These are phyloP conservation scores for Dicrurus megarhynchus DNA, from an alignment of 2,113 vertebrate species.

Conservation along the genomic window DNA sequence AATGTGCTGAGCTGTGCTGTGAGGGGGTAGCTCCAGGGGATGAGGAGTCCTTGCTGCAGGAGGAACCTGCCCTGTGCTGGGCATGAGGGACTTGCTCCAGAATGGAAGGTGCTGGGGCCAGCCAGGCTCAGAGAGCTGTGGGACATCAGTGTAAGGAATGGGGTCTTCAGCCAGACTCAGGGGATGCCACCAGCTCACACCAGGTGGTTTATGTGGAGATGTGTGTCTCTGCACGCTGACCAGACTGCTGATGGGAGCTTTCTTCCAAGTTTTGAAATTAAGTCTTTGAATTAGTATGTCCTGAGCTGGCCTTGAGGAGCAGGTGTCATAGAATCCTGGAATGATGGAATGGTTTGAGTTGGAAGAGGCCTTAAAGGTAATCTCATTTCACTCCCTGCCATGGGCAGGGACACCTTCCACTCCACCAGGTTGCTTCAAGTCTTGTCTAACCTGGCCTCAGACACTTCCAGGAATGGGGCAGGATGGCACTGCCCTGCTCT, in stretches of 20 bases:
- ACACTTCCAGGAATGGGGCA: not conserved
- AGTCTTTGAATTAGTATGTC: not conserved
- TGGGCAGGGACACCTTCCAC: not conserved
- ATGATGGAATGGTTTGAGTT: not conserved
- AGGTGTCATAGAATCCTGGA: not conserved
- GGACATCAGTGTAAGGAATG: not conserved
- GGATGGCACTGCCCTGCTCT: not conserved
- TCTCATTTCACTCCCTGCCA: not conserved
- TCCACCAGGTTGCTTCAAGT: not conserved
- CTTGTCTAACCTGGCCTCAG: not conserved
- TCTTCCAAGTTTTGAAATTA: not conserved
- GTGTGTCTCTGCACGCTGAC: not conserved
- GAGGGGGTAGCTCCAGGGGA: not conserved
- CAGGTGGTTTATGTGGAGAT: accelerated
- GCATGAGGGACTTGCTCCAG: not conserved
- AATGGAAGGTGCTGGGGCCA: not conserved
- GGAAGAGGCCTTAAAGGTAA: not conserved
- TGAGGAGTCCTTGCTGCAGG: not conserved
- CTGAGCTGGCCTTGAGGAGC: not conserved
- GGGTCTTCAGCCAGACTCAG: not conserved
- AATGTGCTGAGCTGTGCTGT: accelerated
- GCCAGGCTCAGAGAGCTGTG: not conserved
- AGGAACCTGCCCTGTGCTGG: not conserved
- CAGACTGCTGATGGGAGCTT: not conserved
- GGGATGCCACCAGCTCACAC: not conserved